Base-by-base conservation (phyloP, 2,797 vertebrate genomes). In the Thalassophryne amazonica region DNA sequence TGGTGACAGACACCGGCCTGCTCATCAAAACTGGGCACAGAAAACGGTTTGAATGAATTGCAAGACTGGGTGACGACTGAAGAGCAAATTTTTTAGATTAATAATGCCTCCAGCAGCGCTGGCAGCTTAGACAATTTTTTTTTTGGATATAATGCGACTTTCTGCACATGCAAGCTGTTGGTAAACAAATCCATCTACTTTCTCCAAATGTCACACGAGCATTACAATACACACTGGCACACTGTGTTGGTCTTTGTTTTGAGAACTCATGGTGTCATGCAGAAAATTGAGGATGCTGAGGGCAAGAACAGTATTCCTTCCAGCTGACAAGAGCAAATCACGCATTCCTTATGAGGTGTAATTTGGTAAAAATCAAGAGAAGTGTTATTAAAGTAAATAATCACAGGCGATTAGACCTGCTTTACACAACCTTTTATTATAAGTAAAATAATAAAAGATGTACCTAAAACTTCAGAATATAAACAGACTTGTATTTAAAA, bases 11-110 rank as follows among this genome's bases (percentile, higher is more conserved):
- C 45, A 48, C 59, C 70, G 66, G 66, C 78, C 74, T 78, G 50
- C 70, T 81, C 66, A 68, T 82, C 61, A 69, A 55, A 76, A 73
- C 51, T 73, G 59, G 55, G 62, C 57, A 55, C 33, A 53, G 55
- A 57, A 62, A 63, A 51, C 19, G 50, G 27, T 7, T 12, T 11
- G 47, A 53, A 47, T 70, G 47, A 49, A 40, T 42, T 36, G 40
- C 28, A 37, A 30, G 30, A 60, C 39, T 32, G 6, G 20, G 16
- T 33, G 61, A 55, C 57, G 45, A 48, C 37, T 27, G 53, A 15
- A 61, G 28, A 33, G 58, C 19, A 33, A 32, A 31, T 12, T 66
- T 49, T 33, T 14, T 6, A 39, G 16, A 46, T n/a, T 10, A 46
- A 33, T 25, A 39, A 29, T 29, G 19, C 30, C n/a, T 63, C 50